These are phyloP conservation scores for Nemotelus pantherinus DNA, from an alignment of 2,888 invertebrate genomes.

Conservation along the genomic window DNA sequence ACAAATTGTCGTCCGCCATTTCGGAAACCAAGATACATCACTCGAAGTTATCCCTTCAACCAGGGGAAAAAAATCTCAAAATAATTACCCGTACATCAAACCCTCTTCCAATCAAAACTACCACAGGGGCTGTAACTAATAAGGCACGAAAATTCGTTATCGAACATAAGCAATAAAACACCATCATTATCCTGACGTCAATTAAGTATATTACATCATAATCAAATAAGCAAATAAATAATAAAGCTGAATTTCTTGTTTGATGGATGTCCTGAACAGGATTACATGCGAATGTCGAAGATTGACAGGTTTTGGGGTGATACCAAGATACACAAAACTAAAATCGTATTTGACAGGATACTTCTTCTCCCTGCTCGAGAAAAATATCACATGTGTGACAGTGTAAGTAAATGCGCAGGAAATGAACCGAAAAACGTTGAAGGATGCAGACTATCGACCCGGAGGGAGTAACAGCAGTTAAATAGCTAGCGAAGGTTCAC, in stretches of 20 bases:
- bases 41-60: no score
- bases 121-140: background rate
- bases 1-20: no score
- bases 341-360: slow-evolving; percentile 39
- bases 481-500: background rate
- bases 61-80: no score
- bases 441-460: background rate
- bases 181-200: slow-evolving; percentile 36
- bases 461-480: background rate
- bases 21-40: no score
- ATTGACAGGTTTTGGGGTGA: slow-evolving; percentile 18
- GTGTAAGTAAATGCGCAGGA: no score
- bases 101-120: no score
- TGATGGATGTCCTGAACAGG: slow-evolving; percentile 39
- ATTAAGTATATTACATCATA: slow-evolving; percentile 50
- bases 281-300: slow-evolving; percentile 22
- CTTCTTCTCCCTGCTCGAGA: background rate
- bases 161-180: background rate
- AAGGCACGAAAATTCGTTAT: background rate
- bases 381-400: background rate
- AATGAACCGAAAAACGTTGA: background rate
- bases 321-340: background rate
- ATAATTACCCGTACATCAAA: no score
- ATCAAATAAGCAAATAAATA: slow-evolving; percentile 49
- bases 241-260: slow-evolving; percentile 21